Evolutionary conservation across 2,888 invertebrate species (phyloP).

Genomic region (Papilio demoleus): DNA sequence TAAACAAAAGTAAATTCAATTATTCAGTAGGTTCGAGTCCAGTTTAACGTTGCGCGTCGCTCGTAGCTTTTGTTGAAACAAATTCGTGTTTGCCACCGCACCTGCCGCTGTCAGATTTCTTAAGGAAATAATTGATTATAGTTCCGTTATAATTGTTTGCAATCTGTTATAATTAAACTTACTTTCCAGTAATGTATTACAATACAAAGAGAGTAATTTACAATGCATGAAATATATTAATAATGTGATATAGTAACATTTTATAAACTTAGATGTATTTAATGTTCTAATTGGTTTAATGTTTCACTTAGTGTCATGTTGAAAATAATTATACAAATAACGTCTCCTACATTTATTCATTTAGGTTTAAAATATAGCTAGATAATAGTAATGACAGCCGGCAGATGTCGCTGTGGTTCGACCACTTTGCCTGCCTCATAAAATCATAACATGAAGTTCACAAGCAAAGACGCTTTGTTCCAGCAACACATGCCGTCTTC

Average conservation of each 20-base stretch:
- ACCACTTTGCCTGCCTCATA: conserved; percentile 44
- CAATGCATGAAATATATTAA: not conserved
- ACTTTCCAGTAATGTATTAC: not conserved
- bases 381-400: conserved; percentile 43
- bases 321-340: not conserved
- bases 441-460: conserved; percentile 62
- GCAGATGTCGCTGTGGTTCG: conserved; percentile 56
- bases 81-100: conserved; percentile 34
- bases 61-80: conserved; percentile 31
- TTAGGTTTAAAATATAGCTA: conserved; percentile 31
- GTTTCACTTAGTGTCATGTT: not conserved
- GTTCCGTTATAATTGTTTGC: conserved; percentile 31
- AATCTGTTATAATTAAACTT: conserved; percentile 31
- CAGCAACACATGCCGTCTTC: conserved; percentile 51
- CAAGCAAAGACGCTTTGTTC: conserved; percentile 53
- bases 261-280: not conserved
- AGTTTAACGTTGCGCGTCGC: conserved; percentile 25
- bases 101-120: conserved; percentile 40
- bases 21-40: conserved; percentile 33
- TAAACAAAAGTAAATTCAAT: conserved; percentile 30
- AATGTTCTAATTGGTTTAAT: not conserved
- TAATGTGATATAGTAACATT: not conserved
- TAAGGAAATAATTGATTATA: conserved; percentile 33
- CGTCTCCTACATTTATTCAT: not conserved
- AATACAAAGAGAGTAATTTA: not conserved